Evolutionary conservation across 2,888 invertebrate species (phyloP).

Genomic region (Tachina lurida): DNA sequence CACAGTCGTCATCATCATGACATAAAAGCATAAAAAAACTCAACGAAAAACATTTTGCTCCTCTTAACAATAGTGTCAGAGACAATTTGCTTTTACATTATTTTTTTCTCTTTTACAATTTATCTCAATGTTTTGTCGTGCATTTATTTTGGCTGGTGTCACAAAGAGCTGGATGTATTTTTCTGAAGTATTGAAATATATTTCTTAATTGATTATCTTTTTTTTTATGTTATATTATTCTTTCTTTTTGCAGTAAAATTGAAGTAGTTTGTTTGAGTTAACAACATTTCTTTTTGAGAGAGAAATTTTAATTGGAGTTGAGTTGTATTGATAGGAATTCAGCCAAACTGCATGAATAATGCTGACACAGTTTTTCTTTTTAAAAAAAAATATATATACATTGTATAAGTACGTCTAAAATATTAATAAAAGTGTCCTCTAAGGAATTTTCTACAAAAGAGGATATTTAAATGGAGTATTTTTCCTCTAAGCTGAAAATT

Average conservation of each 20-base stretch:
- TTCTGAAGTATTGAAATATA: conserved; percentile 55
- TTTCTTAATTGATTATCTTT: conserved; percentile 50
- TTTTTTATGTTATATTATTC: not conserved
- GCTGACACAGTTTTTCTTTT: conserved; percentile 32
- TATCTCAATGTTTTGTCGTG: not conserved
- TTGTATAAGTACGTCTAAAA: no score
- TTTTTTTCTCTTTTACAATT: not conserved
- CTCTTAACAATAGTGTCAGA: conserved; percentile 68
- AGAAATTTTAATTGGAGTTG: conserved; percentile 46
- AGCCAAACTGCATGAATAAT: conserved; percentile 18
- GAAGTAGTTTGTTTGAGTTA: conserved; percentile 39
- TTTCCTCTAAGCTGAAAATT: no score
- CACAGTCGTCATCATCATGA: conserved; percentile 10
- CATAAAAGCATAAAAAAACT: not conserved
- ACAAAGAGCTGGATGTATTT: conserved; percentile 36
- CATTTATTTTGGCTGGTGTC: conserved; percentile 25
- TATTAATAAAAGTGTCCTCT: no score
- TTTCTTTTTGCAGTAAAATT: conserved; percentile 5
- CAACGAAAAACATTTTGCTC: conserved; percentile 41
- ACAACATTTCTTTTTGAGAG: conserved; percentile 43
- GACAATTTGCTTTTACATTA: conserved; percentile 61
- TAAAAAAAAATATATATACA: not conserved
- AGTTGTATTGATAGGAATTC: conserved; percentile 29
- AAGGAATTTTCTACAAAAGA: no score
- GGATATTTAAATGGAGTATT: no score